These are phyloP conservation scores for Brachypteracias leptosomus DNA, from an alignment of 2,113 vertebrate species.

Conservation along the genomic window DNA sequence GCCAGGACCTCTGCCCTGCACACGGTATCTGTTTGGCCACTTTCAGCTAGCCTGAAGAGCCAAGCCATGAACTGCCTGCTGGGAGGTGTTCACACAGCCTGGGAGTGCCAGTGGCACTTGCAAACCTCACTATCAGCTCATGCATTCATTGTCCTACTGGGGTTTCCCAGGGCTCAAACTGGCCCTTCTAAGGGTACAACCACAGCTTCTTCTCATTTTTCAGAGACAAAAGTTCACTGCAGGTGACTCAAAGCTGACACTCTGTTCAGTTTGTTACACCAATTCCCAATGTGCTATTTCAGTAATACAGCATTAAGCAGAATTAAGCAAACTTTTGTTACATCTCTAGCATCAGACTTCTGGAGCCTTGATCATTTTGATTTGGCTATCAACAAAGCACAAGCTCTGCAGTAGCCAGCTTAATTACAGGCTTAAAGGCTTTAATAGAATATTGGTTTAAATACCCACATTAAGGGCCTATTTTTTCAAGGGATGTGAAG, in stretches of 20 bases:
- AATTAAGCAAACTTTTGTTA: background rate
- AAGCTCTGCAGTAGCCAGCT: background rate
- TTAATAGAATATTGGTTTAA: background rate
- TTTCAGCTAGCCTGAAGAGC: background rate
- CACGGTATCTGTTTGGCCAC: rapidly evolving
- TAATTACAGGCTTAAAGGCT: background rate
- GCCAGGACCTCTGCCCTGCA: background rate
- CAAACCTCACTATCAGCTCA: background rate
- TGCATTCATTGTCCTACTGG: rapidly evolving
- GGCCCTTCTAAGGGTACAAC: background rate
- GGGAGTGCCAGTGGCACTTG: background rate
- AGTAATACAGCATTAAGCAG: background rate
- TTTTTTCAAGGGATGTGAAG: background rate
- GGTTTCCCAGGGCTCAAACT: rapidly evolving
- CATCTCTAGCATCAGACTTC: background rate
- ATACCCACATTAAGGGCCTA: background rate
- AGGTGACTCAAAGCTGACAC: background rate
- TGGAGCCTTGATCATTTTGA: background rate
- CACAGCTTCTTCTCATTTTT: background rate
- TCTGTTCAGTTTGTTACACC: background rate
- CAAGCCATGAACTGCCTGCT: background rate
- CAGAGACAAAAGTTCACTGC: background rate
- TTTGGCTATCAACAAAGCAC: background rate
- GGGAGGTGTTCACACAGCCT: background rate
- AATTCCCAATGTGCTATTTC: background rate